A percentile compares a stretch with the other conserved stretches of the same genome.
Conservation (phyloP, 2,888 invertebrate genomes). For the Dicyrtomina minuta region DNA sequence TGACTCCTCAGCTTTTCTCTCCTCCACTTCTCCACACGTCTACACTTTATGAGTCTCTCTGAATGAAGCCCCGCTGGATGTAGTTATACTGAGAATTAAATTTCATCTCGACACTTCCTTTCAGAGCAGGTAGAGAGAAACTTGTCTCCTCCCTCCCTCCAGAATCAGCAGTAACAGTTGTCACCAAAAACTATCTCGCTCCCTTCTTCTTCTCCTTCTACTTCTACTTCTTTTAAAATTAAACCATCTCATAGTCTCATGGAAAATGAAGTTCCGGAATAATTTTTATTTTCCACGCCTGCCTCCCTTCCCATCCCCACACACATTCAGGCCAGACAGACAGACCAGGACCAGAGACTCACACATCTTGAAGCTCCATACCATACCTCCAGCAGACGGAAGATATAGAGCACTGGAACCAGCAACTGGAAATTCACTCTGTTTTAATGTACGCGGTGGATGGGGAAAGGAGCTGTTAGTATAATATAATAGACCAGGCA, state of each 20-base stretch:
- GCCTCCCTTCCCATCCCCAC: neutral
- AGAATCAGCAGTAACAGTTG: conserved; percentile 19
- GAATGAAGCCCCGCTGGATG: neutral
- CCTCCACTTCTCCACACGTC: too few species aligned
- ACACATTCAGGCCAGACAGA: neutral
- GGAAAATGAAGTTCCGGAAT: neutral
- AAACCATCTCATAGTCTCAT: neutral
- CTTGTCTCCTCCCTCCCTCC: conserved; percentile 6
- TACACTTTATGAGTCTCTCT: neutral
- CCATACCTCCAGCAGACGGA: too few species aligned
- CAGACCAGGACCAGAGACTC: too few species aligned
- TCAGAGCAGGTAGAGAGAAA: conserved; percentile 8
- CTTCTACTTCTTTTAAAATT: neutral
- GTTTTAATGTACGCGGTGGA: too few species aligned
- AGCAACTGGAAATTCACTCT: too few species aligned
- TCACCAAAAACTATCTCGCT: conserved; percentile 8
- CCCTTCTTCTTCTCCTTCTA: neutral
- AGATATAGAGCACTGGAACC: too few species aligned
- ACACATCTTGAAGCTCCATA: too few species aligned
- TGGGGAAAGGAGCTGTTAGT: too few species aligned
- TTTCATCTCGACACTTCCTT: conserved; percentile 16
- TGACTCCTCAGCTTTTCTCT: neutral
- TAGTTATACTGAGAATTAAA: conserved; percentile 12
- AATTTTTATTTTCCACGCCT: neutral
- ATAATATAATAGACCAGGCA: neutral